These are phyloP conservation scores for Pelodiscus sinensis DNA, from an alignment of 2,113 vertebrate genomes.

Conservation along the genomic window DNA sequence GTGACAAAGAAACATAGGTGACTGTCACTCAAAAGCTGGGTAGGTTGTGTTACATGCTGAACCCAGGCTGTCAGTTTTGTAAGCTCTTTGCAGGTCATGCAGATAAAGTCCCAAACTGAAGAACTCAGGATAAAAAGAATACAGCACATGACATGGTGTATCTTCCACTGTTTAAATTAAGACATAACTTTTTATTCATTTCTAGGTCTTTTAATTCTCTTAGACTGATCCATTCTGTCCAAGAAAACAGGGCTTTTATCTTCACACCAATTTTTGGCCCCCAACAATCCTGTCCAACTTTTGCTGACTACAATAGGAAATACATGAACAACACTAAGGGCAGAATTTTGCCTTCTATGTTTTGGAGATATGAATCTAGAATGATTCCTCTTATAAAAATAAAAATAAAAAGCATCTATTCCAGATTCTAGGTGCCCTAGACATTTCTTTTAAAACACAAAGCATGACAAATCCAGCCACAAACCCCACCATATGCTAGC, in stretches of 20 bases:
- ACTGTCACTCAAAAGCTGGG: neutral
- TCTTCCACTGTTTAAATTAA: neutral
- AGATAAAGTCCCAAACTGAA: neutral
- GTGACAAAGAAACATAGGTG: neutral
- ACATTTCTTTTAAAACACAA: neutral
- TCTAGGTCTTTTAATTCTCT: neutral
- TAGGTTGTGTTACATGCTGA: neutral
- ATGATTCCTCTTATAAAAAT: too few species aligned
- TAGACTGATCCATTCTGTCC: neutral
- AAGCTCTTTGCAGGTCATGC: neutral
- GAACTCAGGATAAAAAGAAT: neutral
- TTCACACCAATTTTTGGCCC: neutral
- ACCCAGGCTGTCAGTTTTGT: neutral
- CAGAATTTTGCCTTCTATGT: neutral
- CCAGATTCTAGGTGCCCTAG: neutral
- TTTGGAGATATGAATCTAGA: neutral
- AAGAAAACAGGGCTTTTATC: neutral
- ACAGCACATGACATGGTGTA: neutral
- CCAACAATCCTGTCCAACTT: neutral
- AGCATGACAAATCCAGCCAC: neutral
- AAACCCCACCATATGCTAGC: neutral
- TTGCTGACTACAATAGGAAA: neutral
- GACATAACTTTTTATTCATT: neutral
- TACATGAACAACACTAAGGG: neutral
- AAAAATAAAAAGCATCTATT: neutral